These are phyloP conservation scores for Agrypnia vestita DNA, from an alignment of 1,140 invertebrate species.

Conservation along the genomic window DNA sequence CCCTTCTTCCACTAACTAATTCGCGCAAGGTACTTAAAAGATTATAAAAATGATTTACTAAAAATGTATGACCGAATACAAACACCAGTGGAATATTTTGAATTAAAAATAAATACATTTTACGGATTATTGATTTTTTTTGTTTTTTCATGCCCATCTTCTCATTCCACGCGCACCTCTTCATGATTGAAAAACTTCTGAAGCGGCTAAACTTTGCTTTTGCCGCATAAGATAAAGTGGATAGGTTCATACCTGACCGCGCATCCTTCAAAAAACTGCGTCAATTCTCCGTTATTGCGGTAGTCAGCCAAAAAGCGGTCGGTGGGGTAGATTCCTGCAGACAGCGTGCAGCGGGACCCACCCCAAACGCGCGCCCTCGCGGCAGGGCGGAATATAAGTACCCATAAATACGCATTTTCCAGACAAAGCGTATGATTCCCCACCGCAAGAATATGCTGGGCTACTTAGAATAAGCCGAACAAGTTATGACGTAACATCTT, in stretches of 20 bases:
- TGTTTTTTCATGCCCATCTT: slow-evolving; percentile 10
- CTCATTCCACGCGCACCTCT: neutral
- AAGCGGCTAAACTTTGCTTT: slow-evolving; percentile 22
- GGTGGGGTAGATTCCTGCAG: slow-evolving; percentile 19
- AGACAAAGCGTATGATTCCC: slow-evolving; percentile 50
- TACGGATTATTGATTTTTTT: neutral
- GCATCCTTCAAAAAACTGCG: neutral
- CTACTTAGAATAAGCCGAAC: slow-evolving; percentile 32
- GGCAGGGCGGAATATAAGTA: slow-evolving; percentile 38
- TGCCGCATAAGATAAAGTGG: neutral
- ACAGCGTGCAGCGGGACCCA: slow-evolving; percentile 23
- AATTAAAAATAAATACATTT: too few relatives aligned
- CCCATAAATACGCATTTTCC: slow-evolving; percentile 53
- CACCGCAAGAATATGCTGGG: slow-evolving; percentile 43
- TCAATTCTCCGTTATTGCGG: slow-evolving; percentile 23
- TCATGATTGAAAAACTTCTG: slow-evolving; percentile 40
- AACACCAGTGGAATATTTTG: too few relatives aligned
- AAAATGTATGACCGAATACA: too few relatives aligned
- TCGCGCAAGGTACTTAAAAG: too few relatives aligned
- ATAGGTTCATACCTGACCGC: neutral
- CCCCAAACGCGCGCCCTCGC: slow-evolving; percentile 13
- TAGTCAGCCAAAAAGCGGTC: slow-evolving; percentile 41
- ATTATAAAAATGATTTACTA: too few relatives aligned
- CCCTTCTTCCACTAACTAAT: too few relatives aligned
- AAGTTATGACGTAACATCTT: neutral